Evolutionary conservation across 1,140 invertebrate genomes (phyloP), one percentile per base, ranked within the genome.

Genomic region (Bombus sylvicola): DNA sequence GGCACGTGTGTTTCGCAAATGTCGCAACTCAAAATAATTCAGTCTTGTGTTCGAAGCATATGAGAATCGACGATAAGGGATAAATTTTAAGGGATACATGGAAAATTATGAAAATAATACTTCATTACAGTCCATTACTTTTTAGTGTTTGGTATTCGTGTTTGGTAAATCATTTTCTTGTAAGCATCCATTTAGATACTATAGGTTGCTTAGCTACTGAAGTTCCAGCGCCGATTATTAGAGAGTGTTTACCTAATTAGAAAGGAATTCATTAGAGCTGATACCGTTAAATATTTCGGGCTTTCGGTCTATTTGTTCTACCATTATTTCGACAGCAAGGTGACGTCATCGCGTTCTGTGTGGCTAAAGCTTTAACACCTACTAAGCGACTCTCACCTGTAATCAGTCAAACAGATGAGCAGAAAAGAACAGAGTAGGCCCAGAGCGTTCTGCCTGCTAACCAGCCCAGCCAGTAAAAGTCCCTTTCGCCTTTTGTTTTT

Each of bases 311-410:
- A n/a, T 80, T 80, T 80, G 47, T 80, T 37, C 78, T 80, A 6
- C 3, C 78, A 43, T 79, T 43, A 28, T 62, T 76, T 59, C 53
- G 28, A 76, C 28, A 25, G 15, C 18, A 2, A 57, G 0, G 6
- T n/a, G 75, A 62, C 34, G 57, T 79, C 37, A 34, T 31, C n/a
- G 41, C 41, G 53, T n/a, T 80, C 68, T 47, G 78, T 80, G 78
- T 53, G 64, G 64, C 41, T 69, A 80, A 69, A 34, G 43, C 43
- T 80, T 80, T 80, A 69, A 39, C 43, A 53, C 78, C 78, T 69
- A 39, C 78, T 80, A 80, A 80, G 41, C 78, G 64, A 69, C 12
- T 47, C 77, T 80, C 78, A 15, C n/a, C 64, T 69, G 78, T 80
- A 80, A 80, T 80, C 78, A 53, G 41, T 80, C 78, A 71, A 71